These are phyloP conservation scores for Poicephalus meyeri DNA, from an alignment of 2,113 vertebrate species.

Conservation along the genomic window DNA sequence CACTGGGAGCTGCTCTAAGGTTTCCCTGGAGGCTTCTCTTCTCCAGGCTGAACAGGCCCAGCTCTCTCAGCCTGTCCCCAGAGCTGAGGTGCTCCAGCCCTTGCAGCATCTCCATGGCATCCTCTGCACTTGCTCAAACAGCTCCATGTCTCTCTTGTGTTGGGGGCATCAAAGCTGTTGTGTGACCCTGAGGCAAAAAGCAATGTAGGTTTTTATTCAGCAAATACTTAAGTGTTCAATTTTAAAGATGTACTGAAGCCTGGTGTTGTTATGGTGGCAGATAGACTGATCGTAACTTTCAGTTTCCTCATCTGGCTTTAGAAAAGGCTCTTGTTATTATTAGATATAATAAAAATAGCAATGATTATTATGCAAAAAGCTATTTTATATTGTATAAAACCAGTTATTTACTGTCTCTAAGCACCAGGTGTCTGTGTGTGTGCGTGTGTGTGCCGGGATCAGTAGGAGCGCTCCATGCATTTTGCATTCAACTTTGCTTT, in stretches of 20 bases:
- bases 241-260: background rate
- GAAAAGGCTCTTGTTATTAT: background rate
- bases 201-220: background rate
- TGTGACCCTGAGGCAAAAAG: background rate
- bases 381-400: background rate
- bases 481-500: background rate
- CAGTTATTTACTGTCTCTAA: background rate
- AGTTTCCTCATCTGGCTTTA: background rate
- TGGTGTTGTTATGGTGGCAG: background rate
- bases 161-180: background rate
- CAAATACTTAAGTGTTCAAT: background rate
- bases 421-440: too few relatives aligned
- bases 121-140: background rate
- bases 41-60: background rate
- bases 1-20: background rate
- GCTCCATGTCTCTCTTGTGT: background rate
- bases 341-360: background rate
- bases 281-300: accelerated
- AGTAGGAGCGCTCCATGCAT: accelerated
- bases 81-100: background rate
- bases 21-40: background rate
- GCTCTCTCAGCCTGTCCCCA: background rate
- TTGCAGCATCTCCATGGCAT: background rate
- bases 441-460: background rate
- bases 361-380: background rate